Percentiles rank a stretch among this genome's conserved stretches.
These are phyloP conservation scores for Augiades crinisus DNA, from an alignment of 2,888 invertebrate genomes.

Conservation along the genomic window DNA sequence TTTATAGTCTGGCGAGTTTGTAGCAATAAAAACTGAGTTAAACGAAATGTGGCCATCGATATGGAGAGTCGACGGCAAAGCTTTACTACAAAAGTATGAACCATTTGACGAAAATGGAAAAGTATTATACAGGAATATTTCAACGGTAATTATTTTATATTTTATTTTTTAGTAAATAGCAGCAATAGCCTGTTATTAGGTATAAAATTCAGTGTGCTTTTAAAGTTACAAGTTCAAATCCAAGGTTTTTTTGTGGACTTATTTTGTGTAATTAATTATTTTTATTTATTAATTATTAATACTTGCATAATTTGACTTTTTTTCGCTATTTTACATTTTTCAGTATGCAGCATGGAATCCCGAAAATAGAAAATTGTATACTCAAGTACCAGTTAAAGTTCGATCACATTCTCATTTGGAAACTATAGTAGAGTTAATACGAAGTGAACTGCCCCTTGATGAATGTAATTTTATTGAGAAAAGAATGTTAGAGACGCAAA, in stretches of 20 bases:
- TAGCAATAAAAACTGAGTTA: slow-evolving; percentile 91
- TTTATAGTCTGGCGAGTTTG: slow-evolving; percentile 92
- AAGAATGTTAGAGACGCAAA: slow-evolving; percentile 87
- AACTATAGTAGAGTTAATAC: slow-evolving; percentile 90
- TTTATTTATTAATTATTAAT: no score
- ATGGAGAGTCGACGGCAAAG: slow-evolving; percentile 95
- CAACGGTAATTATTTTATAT: slow-evolving; percentile 83
- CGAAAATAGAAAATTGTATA: slow-evolving; percentile 90
- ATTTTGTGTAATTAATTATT: no score
- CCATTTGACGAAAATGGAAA: slow-evolving; percentile 91
- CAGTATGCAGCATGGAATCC: slow-evolving; percentile 94
- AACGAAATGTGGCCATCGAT: slow-evolving; percentile 92
- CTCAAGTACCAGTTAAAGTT: slow-evolving; percentile 89
- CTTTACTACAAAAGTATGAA: slow-evolving; percentile 90
- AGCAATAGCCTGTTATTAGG: no score
- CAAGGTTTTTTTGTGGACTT: no score
- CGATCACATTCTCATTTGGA: slow-evolving; percentile 88
- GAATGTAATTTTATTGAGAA: slow-evolving; percentile 87
- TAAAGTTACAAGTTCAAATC: no score
- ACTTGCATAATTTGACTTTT: no score
- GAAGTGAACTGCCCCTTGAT: slow-evolving; percentile 86
- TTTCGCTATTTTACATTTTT: slow-evolving; percentile 37
- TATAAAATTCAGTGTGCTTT: no score
- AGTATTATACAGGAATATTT: slow-evolving; percentile 92
- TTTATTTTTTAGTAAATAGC: no score